A percentile compares a stretch with the other conserved stretches of the same genome.
These are phyloP conservation scores for Ips nitidus DNA, from an alignment of 1,140 invertebrate species.

Conservation along the genomic window DNA sequence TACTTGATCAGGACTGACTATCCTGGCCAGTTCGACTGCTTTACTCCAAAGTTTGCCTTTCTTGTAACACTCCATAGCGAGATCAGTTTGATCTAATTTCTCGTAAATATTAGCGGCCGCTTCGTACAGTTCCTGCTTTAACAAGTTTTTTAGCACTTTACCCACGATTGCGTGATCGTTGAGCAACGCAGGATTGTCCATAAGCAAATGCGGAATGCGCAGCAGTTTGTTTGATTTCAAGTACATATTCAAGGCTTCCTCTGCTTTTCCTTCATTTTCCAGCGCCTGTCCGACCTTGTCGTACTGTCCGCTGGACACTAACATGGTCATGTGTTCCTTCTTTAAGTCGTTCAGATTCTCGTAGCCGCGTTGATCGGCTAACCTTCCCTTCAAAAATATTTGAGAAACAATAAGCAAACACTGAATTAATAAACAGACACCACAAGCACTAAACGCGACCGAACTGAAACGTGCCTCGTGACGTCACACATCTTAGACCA, in stretches of 20 bases:
- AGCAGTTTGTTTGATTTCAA: conserved; percentile 79
- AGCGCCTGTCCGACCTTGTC: conserved; percentile 82
- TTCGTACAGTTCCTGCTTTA: conserved; percentile 77
- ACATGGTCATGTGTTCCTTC: conserved; percentile 75
- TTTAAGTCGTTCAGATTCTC: conserved; percentile 70
- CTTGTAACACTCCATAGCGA: conserved; percentile 85
- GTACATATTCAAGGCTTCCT: conserved; percentile 78
- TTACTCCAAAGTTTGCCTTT: conserved; percentile 75
- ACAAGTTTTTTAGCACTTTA: conserved; percentile 66
- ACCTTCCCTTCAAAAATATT: conserved; percentile 40
- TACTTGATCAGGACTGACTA: conserved; percentile 81
- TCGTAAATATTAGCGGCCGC: conserved; percentile 92
- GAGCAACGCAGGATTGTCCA: conserved; percentile 60
- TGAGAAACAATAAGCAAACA: no score
- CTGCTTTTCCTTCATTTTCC: conserved; percentile 73
- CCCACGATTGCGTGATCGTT: conserved; percentile 65
- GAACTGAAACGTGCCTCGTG: no score
- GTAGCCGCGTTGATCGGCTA: conserved; percentile 79
- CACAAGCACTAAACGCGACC: no score
- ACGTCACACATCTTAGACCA: no score
- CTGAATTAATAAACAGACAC: no score
- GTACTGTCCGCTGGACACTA: conserved; percentile 78
- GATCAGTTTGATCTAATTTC: conserved; percentile 69
- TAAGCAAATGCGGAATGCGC: conserved; percentile 67
- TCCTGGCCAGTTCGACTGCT: conserved; percentile 86